These are phyloP conservation scores for Cheilosia vulpina DNA, from an alignment of 2,888 invertebrate genomes.

Conservation along the genomic window DNA sequence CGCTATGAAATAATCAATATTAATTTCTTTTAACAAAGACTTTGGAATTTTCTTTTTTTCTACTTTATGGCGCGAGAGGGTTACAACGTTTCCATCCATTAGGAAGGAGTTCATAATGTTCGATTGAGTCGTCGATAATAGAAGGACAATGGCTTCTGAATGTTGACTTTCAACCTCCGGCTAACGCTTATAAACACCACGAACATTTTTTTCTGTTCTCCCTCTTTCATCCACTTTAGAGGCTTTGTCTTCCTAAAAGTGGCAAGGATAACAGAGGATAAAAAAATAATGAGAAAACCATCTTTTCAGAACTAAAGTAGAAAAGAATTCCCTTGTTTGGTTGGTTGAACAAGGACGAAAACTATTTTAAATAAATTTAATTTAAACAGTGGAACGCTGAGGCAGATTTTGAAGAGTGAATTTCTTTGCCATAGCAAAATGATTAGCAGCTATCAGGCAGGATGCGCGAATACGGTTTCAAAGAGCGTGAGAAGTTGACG, in stretches of 20 bases:
- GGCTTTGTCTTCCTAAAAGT: slow-evolving; percentile 71
- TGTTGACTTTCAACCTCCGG: slow-evolving; percentile 72
- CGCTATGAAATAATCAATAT: slow-evolving; percentile 70
- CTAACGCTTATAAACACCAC: slow-evolving; percentile 60
- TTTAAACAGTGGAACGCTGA: slow-evolving; percentile 23
- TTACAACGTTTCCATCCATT: slow-evolving; percentile 54
- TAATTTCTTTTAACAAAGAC: slow-evolving; percentile 66
- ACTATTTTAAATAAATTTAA: slow-evolving; percentile 61
- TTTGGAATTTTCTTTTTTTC: slow-evolving; percentile 23
- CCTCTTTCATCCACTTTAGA: slow-evolving; percentile 52
- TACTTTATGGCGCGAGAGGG: slow-evolving; percentile 31
- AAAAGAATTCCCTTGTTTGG: slow-evolving; percentile 54
- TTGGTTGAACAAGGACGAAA: slow-evolving; percentile 64
- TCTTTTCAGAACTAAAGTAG: slow-evolving; percentile 42
- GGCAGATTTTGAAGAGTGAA: neutral
- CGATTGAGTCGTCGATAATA: slow-evolving; percentile 71
- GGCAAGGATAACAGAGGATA: slow-evolving; percentile 57
- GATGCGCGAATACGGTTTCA: slow-evolving; percentile 8
- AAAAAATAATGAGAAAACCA: slow-evolving; percentile 29
- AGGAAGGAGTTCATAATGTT: slow-evolving; percentile 68
- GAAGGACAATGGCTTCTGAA: slow-evolving; percentile 72
- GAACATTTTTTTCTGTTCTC: slow-evolving; percentile 16
- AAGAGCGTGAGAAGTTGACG: neutral
- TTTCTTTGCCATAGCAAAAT: slow-evolving; percentile 17
- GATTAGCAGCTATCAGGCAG: slow-evolving; percentile 35